Conservation (phyloP, 2,797 vertebrate genomes). For the Nasua narica region DNA sequence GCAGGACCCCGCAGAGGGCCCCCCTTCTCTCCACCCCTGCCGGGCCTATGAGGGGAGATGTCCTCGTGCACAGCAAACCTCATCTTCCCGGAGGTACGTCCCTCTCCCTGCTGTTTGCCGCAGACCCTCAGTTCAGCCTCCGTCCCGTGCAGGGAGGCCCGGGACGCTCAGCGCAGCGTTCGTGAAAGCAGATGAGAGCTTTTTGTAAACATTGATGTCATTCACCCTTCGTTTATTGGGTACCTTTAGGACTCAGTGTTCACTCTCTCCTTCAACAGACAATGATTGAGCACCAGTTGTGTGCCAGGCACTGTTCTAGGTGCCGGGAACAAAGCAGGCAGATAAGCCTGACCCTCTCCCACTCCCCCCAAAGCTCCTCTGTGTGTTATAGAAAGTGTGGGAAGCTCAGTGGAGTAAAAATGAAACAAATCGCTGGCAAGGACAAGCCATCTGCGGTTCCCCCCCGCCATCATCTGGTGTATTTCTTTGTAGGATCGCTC, state of each 20-base stretch:
- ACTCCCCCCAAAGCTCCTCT: too few relatives aligned
- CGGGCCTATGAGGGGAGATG: neutral
- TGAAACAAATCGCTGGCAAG: neutral
- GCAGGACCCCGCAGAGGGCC: neutral
- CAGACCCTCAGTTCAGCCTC: neutral
- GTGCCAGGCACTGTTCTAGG: neutral
- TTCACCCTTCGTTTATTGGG: neutral
- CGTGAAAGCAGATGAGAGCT: rapidly evolving
- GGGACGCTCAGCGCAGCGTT: neutral
- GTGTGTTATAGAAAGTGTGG: neutral
- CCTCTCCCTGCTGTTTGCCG: neutral
- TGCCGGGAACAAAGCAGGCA: neutral
- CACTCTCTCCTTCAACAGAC: neutral
- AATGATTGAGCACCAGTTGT: neutral
- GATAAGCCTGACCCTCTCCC: neutral
- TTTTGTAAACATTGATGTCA: neutral
- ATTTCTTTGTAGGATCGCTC: neutral
- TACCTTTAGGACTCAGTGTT: neutral
- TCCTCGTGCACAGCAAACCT: neutral
- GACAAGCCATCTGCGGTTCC: neutral
- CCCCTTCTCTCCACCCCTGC: neutral
- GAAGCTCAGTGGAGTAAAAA: neutral
- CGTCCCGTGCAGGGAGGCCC: too few relatives aligned
- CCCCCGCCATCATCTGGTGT: too few relatives aligned
- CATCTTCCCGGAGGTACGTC: neutral